A percentile compares a stretch with the other conserved stretches of the same genome.
These are phyloP conservation scores for Drosophila arizonae DNA, from an alignment of 1,140 invertebrate genomes.

Conservation along the genomic window DNA sequence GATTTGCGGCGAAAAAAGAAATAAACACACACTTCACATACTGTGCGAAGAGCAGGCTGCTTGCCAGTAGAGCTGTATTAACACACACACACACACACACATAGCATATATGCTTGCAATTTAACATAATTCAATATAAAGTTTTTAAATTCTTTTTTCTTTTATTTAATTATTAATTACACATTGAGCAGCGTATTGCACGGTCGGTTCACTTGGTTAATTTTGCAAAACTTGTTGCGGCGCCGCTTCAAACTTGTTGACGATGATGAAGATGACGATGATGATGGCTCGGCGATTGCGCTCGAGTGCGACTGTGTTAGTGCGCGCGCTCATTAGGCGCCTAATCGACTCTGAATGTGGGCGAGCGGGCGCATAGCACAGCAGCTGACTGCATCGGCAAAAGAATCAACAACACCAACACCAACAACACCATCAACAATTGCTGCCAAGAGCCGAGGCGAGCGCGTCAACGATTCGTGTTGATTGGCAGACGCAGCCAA, in stretches of 20 bases:
- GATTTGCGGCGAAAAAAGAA: neutral
- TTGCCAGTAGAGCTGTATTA: too few relatives aligned
- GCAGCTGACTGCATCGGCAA: slow-evolving; percentile 3
- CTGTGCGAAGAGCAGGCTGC: too few relatives aligned
- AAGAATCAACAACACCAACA: neutral
- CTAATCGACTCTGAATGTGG: slow-evolving; percentile 51
- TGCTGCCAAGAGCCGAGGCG: neutral
- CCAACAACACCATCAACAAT: neutral
- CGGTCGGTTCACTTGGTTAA: slow-evolving; percentile 1
- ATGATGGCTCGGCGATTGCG: slow-evolving; percentile 17
- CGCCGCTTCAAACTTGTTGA: slow-evolving; percentile 19
- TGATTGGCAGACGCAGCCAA: slow-evolving; percentile 61
- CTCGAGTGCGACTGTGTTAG: slow-evolving; percentile 58
- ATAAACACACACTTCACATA: too few relatives aligned
- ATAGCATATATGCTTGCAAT: too few relatives aligned
- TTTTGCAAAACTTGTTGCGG: slow-evolving; percentile 33
- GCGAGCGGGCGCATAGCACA: neutral
- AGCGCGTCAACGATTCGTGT: slow-evolving; percentile 31
- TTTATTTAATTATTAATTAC: neutral
- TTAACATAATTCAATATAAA: neutral
- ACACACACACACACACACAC: too few relatives aligned
- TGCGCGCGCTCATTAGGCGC: slow-evolving; percentile 58
- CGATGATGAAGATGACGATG: too few relatives aligned
- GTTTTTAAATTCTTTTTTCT: neutral
- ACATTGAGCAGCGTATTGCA: neutral